Percentiles rank a stretch among this genome's conserved stretches.
These are phyloP conservation scores for Zonitis immaculata DNA, from an alignment of 2,888 invertebrate species.

Conservation along the genomic window DNA sequence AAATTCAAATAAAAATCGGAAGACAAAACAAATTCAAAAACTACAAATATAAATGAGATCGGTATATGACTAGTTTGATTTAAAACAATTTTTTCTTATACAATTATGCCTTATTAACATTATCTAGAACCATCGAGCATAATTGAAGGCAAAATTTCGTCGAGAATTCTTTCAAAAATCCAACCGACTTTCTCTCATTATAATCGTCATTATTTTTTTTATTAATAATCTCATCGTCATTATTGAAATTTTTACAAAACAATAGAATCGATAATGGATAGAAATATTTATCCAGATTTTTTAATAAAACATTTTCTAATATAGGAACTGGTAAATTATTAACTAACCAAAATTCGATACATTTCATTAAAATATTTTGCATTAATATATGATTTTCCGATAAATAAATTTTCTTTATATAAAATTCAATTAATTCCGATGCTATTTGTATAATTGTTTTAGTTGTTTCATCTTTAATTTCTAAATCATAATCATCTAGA, in stretches of 20 bases:
- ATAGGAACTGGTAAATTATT: slow-evolving; percentile 44
- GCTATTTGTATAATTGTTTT: slow-evolving; percentile 41
- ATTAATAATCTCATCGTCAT: slow-evolving; percentile 41
- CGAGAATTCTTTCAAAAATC: slow-evolving; percentile 48
- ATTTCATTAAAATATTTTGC: slow-evolving; percentile 48
- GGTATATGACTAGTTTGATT: slow-evolving; percentile 6
- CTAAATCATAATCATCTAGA: slow-evolving; percentile 21
- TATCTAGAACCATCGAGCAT: slow-evolving; percentile 49
- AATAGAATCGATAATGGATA: slow-evolving; percentile 48
- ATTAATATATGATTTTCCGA: slow-evolving; percentile 49
- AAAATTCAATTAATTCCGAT: slow-evolving; percentile 45
- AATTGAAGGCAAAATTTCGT: slow-evolving; percentile 50
- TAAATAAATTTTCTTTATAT: slow-evolving; percentile 44
- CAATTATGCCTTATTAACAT: slow-evolving; percentile 44
- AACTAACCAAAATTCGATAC: slow-evolving; percentile 48
- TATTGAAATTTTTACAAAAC: slow-evolving; percentile 48
- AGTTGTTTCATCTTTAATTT: slow-evolving; percentile 39
- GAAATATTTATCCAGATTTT: slow-evolving; percentile 50
- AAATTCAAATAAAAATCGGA: slow-evolving; percentile 4
- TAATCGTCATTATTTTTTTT: slow-evolving; percentile 20
- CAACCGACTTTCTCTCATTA: slow-evolving; percentile 38
- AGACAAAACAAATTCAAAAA: slow-evolving; percentile 13
- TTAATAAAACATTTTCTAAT: slow-evolving; percentile 45
- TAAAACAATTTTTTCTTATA: no score
- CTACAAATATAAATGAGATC: slow-evolving; percentile 20